Evolutionary conservation across 2,797 vertebrate species (phyloP).

Genomic region (Diglossa cyanea): DNA sequence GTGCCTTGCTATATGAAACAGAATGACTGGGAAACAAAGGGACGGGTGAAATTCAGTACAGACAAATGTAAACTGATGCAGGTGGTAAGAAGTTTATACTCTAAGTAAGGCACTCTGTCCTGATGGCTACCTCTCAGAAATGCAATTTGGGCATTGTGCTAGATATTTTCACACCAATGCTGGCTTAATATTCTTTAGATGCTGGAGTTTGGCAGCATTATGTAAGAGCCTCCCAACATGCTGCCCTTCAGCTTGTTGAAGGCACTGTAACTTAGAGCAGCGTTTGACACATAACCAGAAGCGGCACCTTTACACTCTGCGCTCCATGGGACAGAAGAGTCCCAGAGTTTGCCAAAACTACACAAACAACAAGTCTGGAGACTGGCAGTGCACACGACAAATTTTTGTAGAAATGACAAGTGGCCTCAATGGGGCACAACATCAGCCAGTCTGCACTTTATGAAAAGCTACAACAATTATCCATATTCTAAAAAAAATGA

Average conservation of each 20-base stretch:
- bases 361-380: background rate
- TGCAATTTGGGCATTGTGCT: background rate
- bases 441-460: background rate
- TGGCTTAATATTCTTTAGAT: background rate
- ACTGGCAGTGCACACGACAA: rapidly evolving
- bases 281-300: background rate
- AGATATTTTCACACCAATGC: background rate
- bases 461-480: background rate
- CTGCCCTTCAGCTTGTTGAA: background rate
- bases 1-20: background rate
- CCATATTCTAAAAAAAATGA: background rate
- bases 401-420: background rate
- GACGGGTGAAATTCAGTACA: background rate
- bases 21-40: background rate
- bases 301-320: rapidly evolving
- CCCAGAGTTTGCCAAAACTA: background rate
- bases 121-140: background rate
- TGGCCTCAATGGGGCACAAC: background rate
- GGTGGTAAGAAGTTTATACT: background rate
- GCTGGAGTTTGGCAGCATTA: background rate
- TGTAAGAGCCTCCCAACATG: rapidly evolving
- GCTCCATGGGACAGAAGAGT: rapidly evolving
- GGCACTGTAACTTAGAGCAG: background rate
- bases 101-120: background rate
- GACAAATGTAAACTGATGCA: background rate